phyloP scores from a whole-genome alignment of 2,113 vertebrate species.

The Perca schrenkii region DNA sequence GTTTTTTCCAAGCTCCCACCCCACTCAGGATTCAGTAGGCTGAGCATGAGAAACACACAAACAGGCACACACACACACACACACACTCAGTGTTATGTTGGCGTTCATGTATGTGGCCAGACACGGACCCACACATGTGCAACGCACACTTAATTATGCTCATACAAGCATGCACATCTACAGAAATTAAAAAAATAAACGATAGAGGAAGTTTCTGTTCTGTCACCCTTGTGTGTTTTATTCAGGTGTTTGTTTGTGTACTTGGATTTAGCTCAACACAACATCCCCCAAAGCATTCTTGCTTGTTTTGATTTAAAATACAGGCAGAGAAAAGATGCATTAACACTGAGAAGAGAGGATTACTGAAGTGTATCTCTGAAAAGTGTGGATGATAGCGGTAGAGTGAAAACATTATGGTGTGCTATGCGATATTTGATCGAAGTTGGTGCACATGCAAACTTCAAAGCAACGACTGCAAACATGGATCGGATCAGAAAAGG shows the following conservation, averaged over 20 bases:
- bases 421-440: slow-evolving; percentile 35
- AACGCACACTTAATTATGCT: not conserved
- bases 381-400: slow-evolving; percentile 24
- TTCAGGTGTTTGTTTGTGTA: slow-evolving; percentile 32
- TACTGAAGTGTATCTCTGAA: slow-evolving; percentile 43
- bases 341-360: slow-evolving; percentile 34
- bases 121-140: slow-evolving; percentile 14
- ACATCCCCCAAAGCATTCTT: slow-evolving; percentile 18
- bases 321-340: slow-evolving; percentile 10
- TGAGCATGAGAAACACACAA: slow-evolving; percentile 48
- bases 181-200: not conserved
- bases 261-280: slow-evolving; percentile 34
- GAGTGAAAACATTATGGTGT: slow-evolving; percentile 27
- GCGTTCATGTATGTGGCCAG: not conserved
- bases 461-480: slow-evolving; percentile 43
- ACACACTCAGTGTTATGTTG: slow-evolving; percentile 36
- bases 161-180: slow-evolving; percentile 15
- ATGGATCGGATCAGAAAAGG: slow-evolving; percentile 21
- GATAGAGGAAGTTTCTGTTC: not conserved
- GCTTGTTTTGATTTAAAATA: slow-evolving; percentile 45
- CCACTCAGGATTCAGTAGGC: slow-evolving; percentile 46
- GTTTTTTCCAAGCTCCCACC: slow-evolving; percentile 60
- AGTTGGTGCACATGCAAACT: slow-evolving; percentile 14
- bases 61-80: not conserved
- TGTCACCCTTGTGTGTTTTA: slow-evolving; percentile 15